phyloP scores from a whole-genome alignment of 2,888 invertebrate species.

The Papilio protenor region DNA sequence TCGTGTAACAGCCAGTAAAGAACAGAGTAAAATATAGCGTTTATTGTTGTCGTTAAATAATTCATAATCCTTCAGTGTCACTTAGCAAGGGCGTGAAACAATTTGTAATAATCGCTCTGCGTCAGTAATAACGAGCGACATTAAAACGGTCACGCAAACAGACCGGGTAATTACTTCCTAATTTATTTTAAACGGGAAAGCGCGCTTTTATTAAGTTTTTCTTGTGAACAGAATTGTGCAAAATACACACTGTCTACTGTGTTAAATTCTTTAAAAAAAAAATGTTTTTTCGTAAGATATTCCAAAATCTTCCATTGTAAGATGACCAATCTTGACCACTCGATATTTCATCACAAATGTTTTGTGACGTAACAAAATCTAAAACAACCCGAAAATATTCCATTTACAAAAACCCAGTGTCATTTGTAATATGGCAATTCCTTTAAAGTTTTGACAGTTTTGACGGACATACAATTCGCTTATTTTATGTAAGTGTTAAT shows the following conservation, averaged over 20 bases:
- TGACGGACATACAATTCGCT: not conserved
- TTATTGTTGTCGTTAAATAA: constrained; percentile 21
- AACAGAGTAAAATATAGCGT: constrained; percentile 19
- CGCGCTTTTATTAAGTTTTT: constrained; percentile 5
- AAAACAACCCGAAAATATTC: not conserved
- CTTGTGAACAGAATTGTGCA: not conserved
- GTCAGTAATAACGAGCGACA: constrained; percentile 33
- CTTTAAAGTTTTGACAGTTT: not conserved
- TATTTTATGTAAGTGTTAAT: constrained; percentile 15
- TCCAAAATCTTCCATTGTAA: not conserved
- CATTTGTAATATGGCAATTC: not conserved
- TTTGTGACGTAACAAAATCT: not conserved
- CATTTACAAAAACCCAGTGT: constrained; percentile 2
- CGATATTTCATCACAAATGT: not conserved
- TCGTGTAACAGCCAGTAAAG: not conserved
- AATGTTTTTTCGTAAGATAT: too few species aligned
- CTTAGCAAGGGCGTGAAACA: constrained; percentile 37
- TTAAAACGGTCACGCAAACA: constrained; percentile 38
- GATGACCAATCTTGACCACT: not conserved
- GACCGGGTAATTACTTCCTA: constrained; percentile 33
- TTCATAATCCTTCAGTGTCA: constrained; percentile 35
- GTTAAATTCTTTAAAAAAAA: not conserved
- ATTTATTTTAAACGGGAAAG: constrained; percentile 38
- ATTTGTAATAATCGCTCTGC: constrained; percentile 30
- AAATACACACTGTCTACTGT: not conserved